Evolutionary conservation across 2,888 invertebrate genomes (phyloP).

Genomic region (Caenorhabditis auriculariae): DNA sequence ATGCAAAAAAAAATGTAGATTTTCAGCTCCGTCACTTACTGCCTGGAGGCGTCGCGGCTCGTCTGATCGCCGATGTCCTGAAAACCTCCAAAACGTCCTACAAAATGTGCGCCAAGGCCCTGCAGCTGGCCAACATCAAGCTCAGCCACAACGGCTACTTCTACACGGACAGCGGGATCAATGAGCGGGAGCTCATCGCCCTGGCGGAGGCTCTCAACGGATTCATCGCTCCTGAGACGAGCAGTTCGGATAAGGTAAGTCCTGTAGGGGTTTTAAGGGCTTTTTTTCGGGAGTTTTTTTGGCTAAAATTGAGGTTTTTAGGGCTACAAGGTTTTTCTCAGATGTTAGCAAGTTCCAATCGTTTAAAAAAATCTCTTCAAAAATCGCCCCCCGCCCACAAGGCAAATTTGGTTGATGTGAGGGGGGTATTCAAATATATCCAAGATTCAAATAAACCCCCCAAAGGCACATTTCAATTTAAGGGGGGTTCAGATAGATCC

Average conservation of each 20-base stretch:
- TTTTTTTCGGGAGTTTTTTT: neutral
- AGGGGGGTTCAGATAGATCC: no score
- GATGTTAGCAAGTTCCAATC: no score
- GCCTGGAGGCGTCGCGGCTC: conserved; percentile 78
- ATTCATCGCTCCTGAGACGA: conserved; percentile 45
- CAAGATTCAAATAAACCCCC: no score
- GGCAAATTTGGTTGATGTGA: no score
- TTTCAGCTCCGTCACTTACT: conserved; percentile 69
- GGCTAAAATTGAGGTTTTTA: conserved; percentile 8
- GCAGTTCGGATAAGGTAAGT: conserved; percentile 34
- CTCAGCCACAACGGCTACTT: conserved; percentile 71
- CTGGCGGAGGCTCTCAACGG: conserved; percentile 47
- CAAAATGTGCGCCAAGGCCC: conserved; percentile 70
- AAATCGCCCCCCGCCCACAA: no score
- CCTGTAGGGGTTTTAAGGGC: no score
- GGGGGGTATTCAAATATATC: no score
- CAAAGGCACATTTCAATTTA: no score
- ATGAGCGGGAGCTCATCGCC: conserved; percentile 42
- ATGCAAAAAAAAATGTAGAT: neutral
- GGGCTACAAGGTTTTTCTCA: conserved; percentile 1
- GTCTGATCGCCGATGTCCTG: conserved; percentile 76
- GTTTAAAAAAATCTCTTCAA: no score
- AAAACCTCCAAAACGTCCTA: conserved; percentile 66
- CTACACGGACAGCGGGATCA: conserved; percentile 39
- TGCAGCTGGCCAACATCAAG: conserved; percentile 83